These are phyloP conservation scores for Drosophila ezoana DNA, from an alignment of 2,888 invertebrate species.

Conservation along the genomic window DNA sequence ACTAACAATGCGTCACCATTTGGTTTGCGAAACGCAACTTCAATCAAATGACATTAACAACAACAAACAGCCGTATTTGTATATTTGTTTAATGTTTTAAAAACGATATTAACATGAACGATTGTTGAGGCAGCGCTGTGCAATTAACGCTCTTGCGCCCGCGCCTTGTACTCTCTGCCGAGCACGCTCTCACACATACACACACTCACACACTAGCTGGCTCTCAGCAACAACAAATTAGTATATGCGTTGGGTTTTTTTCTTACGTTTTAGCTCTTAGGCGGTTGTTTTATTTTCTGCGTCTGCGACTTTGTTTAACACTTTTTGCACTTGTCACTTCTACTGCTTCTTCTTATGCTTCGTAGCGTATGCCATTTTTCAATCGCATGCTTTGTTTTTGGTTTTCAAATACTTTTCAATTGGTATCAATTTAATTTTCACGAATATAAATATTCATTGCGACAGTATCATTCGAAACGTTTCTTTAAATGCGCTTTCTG, in stretches of 20 bases:
- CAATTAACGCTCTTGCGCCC: conserved; percentile 54
- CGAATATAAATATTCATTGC: conserved; percentile 50
- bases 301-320: conserved; percentile 22
- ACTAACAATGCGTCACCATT: conserved; percentile 56
- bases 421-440: conserved; percentile 49
- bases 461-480: conserved; percentile 31
- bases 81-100: conserved; percentile 35
- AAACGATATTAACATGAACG: conserved; percentile 34
- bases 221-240: conserved; percentile 27
- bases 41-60: conserved; percentile 25
- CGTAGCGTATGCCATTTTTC: conserved; percentile 24
- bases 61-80: conserved; percentile 15
- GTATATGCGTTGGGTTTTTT: conserved; percentile 51
- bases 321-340: conserved; percentile 41
- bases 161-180: conserved; percentile 37
- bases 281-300: conserved; percentile 32
- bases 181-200: conserved; percentile 3
- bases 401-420: conserved; percentile 53
- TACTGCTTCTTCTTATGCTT: conserved; percentile 42
- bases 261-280: conserved; percentile 61
- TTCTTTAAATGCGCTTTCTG: conserved; percentile 32
- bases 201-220: neutral
- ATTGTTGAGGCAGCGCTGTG: conserved; percentile 18
- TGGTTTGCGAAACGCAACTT: conserved; percentile 34
- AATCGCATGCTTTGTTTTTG: conserved; percentile 32